A percentile compares a stretch with the other conserved stretches of the same genome.
These are phyloP conservation scores for Diachrysia chrysitis DNA, from an alignment of 2,888 invertebrate species.

Conservation along the genomic window DNA sequence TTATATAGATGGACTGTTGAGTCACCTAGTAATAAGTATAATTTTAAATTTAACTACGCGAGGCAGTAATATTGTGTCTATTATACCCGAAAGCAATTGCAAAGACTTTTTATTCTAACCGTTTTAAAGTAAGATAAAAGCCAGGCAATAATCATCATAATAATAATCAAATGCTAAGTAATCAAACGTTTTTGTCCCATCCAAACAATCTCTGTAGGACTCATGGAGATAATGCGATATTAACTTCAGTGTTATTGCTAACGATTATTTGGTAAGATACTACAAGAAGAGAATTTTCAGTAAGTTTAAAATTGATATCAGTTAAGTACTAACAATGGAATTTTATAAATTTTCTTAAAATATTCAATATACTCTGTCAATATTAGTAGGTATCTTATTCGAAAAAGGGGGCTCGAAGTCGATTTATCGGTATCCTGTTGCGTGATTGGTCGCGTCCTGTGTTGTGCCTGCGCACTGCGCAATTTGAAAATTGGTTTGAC, in stretches of 20 bases:
- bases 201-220: conserved; percentile 6
- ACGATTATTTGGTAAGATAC: conserved; percentile 19
- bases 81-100: background rate
- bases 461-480: too few species aligned
- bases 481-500: too few species aligned
- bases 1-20: too few species aligned
- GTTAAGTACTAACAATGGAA: too few species aligned
- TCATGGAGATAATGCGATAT: conserved; percentile 19
- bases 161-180: conserved; percentile 12
- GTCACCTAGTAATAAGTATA: too few species aligned
- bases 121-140: conserved; percentile 11
- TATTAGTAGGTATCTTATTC: too few species aligned
- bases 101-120: background rate
- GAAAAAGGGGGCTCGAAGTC: too few species aligned
- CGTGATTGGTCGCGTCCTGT: too few species aligned
- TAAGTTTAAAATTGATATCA: background rate
- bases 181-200: conserved; percentile 11
- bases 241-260: conserved; percentile 28
- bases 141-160: conserved; percentile 5
- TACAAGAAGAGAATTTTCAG: background rate
- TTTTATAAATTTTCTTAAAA: too few species aligned
- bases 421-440: too few species aligned
- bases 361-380: too few species aligned
- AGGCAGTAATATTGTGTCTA: background rate
- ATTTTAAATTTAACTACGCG: too few species aligned